phyloP scores from a whole-genome alignment of 30 jellyfish, hydroid and myxozoan genomes.

The Aurelia sp. region DNA sequence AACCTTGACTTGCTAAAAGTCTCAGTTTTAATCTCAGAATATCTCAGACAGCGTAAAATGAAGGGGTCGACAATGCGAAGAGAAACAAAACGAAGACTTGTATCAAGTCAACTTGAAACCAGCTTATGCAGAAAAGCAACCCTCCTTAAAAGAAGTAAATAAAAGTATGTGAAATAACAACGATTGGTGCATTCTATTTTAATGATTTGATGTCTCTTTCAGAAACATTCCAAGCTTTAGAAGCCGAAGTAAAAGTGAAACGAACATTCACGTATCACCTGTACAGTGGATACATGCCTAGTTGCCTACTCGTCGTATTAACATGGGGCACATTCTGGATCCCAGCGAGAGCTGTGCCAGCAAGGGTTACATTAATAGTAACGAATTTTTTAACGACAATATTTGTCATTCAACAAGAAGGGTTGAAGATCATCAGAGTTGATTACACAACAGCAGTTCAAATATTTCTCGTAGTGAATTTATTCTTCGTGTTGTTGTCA shows the following conservation, averaged over 20 bases:
- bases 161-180: no score
- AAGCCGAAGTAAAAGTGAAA: slow-evolving; percentile 22
- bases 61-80: no score
- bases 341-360: slow-evolving; percentile 83
- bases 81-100: no score
- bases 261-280: slow-evolving; percentile 62
- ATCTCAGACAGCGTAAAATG: no score
- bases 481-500: slow-evolving; percentile 50
- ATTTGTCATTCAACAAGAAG: slow-evolving; percentile 66
- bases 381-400: slow-evolving; percentile 70
- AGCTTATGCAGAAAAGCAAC: no score
- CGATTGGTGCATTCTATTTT: no score
- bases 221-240: slow-evolving; percentile 31
- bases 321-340: slow-evolving; percentile 83
- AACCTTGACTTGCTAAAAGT: no score
- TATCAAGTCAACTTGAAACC: no score
- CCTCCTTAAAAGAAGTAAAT: no score
- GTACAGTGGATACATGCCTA: slow-evolving; percentile 66
- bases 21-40: no score
- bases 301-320: slow-evolving; percentile 42
- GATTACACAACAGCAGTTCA: slow-evolving; percentile 80
- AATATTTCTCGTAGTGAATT: slow-evolving; percentile 39
- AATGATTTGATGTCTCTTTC: not conserved
- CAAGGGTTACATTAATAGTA: slow-evolving; percentile 76
- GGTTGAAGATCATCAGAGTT: slow-evolving; percentile 53